These are phyloP conservation scores for Drosophila aldrichi DNA, from an alignment of 2,888 invertebrate species.

Conservation along the genomic window DNA sequence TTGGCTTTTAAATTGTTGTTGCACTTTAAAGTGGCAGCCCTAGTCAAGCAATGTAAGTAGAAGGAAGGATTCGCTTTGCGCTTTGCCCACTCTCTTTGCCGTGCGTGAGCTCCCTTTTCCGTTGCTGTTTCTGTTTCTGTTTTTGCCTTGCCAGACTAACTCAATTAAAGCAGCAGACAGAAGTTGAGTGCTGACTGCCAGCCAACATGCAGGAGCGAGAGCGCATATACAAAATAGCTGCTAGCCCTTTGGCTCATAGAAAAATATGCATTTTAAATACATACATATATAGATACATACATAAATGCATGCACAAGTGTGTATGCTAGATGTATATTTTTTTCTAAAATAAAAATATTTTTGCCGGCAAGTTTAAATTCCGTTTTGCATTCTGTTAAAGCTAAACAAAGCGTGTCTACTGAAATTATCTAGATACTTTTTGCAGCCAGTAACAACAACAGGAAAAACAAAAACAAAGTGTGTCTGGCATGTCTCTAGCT, in stretches of 20 bases:
- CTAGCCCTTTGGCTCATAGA: conserved; percentile 42
- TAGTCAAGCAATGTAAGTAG: conserved; percentile 7
- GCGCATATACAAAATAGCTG: conserved; percentile 17
- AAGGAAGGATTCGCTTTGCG: conserved; percentile 25
- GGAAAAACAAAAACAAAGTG: conserved; percentile 44
- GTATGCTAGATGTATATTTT: background rate
- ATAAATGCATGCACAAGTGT: background rate
- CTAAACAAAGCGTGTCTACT: conserved; percentile 42
- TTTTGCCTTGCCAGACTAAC: conserved; percentile 70
- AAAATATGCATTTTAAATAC: conserved; percentile 25
- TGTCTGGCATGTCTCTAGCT: conserved; percentile 38
- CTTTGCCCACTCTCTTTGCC: conserved; percentile 2
- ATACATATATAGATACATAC: conserved; percentile 13
- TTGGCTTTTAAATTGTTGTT: conserved; percentile 17
- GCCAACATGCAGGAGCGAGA: conserved; percentile 44
- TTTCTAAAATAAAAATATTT: conserved; percentile 42
- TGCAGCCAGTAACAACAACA: conserved; percentile 20
- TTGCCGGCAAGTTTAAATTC: conserved; percentile 41
- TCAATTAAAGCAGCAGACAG: conserved; percentile 77
- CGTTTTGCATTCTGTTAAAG: conserved; percentile 37
- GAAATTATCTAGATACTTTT: conserved; percentile 69
- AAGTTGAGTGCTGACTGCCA: conserved; percentile 67
- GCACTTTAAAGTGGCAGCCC: conserved; percentile 33
- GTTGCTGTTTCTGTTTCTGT: conserved; percentile 33
- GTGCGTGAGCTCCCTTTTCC: conserved; percentile 38